phyloP scores from a whole-genome alignment of 2,797 vertebrate species.

The Discoglossus pictus region DNA sequence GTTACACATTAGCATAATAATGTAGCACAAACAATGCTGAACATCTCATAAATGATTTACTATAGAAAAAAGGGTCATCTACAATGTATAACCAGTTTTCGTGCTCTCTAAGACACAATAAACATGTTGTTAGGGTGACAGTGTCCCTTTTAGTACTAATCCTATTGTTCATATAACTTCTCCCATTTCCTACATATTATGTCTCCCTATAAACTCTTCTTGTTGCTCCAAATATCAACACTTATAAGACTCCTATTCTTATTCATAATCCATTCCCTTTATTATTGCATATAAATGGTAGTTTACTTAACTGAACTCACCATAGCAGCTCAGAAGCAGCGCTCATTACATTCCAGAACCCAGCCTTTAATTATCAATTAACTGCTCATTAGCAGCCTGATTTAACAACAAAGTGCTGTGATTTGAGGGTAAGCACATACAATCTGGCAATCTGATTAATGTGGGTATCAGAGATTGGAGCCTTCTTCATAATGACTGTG shows the following conservation, averaged over 20 bases:
- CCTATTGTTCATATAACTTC: not conserved
- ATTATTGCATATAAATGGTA: too few species aligned
- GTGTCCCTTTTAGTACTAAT: too few species aligned
- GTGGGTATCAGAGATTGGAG: not conserved
- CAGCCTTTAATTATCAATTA: conserved; percentile 45
- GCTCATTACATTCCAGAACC: conserved; percentile 3
- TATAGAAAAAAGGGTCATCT: too few species aligned
- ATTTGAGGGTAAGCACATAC: conserved; percentile 45
- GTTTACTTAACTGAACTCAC: not conserved
- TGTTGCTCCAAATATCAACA: conserved; percentile 5
- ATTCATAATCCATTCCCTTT: too few species aligned
- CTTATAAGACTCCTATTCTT: too few species aligned
- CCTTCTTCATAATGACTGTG: conserved; percentile 3
- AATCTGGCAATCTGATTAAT: conserved; percentile 33
- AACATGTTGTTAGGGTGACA: too few species aligned
- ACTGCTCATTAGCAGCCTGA: conserved; percentile 28
- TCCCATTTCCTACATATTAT: not conserved
- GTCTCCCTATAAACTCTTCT: not conserved
- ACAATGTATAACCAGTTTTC: too few species aligned
- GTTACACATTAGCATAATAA: too few species aligned
- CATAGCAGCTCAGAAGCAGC: conserved; percentile 4
- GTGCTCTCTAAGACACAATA: too few species aligned
- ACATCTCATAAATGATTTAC: too few species aligned
- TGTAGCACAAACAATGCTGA: too few species aligned
- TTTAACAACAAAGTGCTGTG: conserved; percentile 13